Conservation (phyloP, 2,113 vertebrate species). For the Phoenicopterus ruber region DNA sequence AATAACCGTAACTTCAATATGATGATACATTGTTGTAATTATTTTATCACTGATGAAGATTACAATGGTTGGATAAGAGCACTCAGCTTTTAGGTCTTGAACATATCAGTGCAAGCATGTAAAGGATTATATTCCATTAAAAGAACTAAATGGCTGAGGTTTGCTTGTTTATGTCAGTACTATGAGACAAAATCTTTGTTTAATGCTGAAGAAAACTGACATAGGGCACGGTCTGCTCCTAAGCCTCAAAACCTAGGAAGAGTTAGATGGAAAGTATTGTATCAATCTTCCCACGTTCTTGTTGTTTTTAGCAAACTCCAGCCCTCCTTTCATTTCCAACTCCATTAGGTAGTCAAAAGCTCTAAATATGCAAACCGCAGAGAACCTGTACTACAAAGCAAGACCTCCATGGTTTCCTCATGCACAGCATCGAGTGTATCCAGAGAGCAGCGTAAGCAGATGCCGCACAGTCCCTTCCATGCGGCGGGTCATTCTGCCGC, state of each 20-base stretch:
- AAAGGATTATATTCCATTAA: neutral
- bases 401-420: neutral
- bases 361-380: neutral
- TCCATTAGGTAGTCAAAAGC: neutral
- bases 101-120: neutral
- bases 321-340: neutral
- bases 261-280: neutral
- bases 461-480: neutral
- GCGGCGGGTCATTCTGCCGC: neutral
- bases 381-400: neutral
- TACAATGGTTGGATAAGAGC: neutral
- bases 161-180: neutral
- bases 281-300: neutral
- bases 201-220: neutral
- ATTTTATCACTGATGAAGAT: neutral
- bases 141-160: neutral
- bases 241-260: neutral
- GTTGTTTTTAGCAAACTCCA: neutral
- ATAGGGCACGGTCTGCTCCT: neutral
- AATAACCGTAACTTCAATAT: neutral
- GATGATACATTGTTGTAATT: neutral
- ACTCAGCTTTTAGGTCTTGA: neutral
- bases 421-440: neutral
- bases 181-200: neutral
- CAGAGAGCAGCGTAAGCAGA: neutral